Evolutionary conservation across 2,888 invertebrate genomes (phyloP), one percentile per base, ranked within the genome.

Genomic region (Lacanobia oleracea): DNA sequence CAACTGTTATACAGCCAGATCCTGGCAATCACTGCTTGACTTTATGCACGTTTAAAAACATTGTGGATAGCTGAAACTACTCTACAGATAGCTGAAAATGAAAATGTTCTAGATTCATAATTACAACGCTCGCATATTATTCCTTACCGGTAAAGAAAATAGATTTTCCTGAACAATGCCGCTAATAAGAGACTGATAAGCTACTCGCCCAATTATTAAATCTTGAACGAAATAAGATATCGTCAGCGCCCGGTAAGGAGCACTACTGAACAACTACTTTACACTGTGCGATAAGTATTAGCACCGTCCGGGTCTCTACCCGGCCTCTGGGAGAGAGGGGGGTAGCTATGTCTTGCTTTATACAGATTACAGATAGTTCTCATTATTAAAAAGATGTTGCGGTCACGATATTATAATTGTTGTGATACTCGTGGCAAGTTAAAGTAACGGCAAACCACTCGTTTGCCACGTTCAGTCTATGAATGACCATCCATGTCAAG

Each of bases 361-460:
- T 21, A 12, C 40, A 67, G 51, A 67, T 67, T 59, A 51, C 33
- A 18, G 56, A 70, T 66, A 54, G 14, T 48, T 70, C 6, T 54
- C 60, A 21, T 54, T 53, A n/a, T 43, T 27, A 66, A 27, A 43
- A 12, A 18, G 12, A 12, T 48, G 63, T 59, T 57, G 57, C 8
- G 54, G 18, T 61, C 27, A 33, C 1, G 48, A 48, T 14, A 50
- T 54, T 54, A 54, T 48, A 23, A 54, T 16, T 23, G 12, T 40
- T 40, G 40, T 40, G 12, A 3, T 3, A 9, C 12, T 40, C 40
- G 14, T 4, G 27, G 27, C 27, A 27, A 27, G 27, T 27, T 27
- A 27, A n/a, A n/a, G n/a, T n/a, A n/a, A n/a, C n/a, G n/a, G n/a
- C n/a, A n/a, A n/a, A n/a, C n/a, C n/a, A n/a, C n/a, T n/a, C n/a